phyloP scores from a whole-genome alignment of 1,140 invertebrate species.

The Mactra quadrangularis region DNA sequence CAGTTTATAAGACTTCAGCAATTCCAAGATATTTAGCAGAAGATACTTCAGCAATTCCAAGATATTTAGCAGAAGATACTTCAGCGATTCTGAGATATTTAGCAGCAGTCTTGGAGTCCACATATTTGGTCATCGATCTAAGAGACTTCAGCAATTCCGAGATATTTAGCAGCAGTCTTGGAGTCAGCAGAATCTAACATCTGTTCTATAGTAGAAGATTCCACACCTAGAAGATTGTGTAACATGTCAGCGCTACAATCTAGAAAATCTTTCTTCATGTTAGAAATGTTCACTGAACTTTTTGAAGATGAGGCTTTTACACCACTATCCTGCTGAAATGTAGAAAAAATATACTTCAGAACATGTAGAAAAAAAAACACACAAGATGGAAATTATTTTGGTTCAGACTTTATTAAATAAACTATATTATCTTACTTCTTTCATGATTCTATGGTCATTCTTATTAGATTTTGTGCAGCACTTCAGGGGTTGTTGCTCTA shows the following conservation, averaged over 20 bases:
- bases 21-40: slow-evolving; percentile 90
- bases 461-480: too few relatives aligned
- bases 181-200: slow-evolving; percentile 92
- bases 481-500: too few relatives aligned
- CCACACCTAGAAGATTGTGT: slow-evolving; percentile 94
- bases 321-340: too few relatives aligned
- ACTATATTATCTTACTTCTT: too few relatives aligned
- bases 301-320: neutral
- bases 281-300: too few relatives aligned
- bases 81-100: too few relatives aligned
- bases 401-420: too few relatives aligned
- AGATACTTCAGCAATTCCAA: slow-evolving; percentile 92
- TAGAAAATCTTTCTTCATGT: slow-evolving; percentile 53
- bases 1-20: slow-evolving; percentile 39
- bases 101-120: slow-evolving; percentile 89
- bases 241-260: slow-evolving; percentile 89
- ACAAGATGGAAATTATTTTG: too few relatives aligned
- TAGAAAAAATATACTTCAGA: too few relatives aligned
- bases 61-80: slow-evolving; percentile 93
- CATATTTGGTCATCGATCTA: too few relatives aligned
- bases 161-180: slow-evolving; percentile 89
- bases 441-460: too few relatives aligned
- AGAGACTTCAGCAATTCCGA: slow-evolving; percentile 85
- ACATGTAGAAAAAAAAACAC: too few relatives aligned
- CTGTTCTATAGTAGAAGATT: slow-evolving; percentile 93